phyloP scores from a whole-genome alignment of 1,140 invertebrate genomes.

The Phortica variegata region DNA sequence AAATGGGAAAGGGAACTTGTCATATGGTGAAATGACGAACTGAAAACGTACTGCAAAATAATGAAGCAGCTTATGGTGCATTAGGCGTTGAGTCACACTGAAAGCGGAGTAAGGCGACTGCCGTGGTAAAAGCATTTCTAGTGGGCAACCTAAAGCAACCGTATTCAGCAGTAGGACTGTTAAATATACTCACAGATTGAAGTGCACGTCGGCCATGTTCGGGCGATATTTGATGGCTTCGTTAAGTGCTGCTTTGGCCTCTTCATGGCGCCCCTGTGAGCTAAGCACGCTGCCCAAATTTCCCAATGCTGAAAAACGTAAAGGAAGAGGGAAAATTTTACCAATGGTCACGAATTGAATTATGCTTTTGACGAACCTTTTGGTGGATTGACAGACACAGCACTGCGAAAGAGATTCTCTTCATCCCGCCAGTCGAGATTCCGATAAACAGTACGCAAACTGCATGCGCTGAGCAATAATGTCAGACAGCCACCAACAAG shows the following conservation, averaged over 20 bases:
- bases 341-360: background rate
- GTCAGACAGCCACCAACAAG: conserved; percentile 59
- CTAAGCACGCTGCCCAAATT: conserved; percentile 91
- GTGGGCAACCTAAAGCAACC: conserved; percentile 1
- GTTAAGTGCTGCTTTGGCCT: conserved; percentile 85
- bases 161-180: no score
- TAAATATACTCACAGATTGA: conserved; percentile 90
- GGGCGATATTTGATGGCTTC: conserved; percentile 82
- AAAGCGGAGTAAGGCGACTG: conserved; percentile 11
- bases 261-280: conserved; percentile 75
- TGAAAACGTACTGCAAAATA: no score
- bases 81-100: background rate
- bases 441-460: conserved; percentile 74
- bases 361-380: conserved; percentile 75
- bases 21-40: no score
- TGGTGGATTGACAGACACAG: conserved; percentile 90
- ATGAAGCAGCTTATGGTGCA: background rate
- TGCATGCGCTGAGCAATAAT: conserved; percentile 69
- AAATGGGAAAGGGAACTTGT: no score
- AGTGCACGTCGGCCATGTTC: conserved; percentile 96
- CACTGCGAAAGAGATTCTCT: conserved; percentile 89
- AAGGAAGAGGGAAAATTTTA: background rate
- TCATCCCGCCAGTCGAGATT: conserved; percentile 92
- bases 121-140: no score
- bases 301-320: conserved; percentile 73